Evolutionary conservation across 1,140 invertebrate genomes (phyloP).

Genomic region (Dinothrombium tinctorium): DNA sequence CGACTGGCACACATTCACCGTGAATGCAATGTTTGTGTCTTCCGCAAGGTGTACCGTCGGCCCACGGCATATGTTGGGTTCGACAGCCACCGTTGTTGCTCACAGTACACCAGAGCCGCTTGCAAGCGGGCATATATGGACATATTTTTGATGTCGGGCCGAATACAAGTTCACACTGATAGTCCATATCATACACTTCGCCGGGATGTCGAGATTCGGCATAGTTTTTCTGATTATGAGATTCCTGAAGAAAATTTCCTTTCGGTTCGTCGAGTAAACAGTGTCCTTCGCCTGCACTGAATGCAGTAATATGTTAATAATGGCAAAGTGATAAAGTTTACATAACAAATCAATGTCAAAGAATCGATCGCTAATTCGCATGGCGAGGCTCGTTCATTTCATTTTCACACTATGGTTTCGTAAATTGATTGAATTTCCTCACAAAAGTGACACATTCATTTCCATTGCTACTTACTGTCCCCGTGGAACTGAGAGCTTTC

Average conservation of each 20-base stretch:
- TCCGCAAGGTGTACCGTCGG: slow-evolving; percentile 60
- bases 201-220: no score
- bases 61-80: slow-evolving; percentile 70
- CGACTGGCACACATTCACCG: slow-evolving; percentile 42
- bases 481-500: no score
- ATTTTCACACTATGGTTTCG: no score
- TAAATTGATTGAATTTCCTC: no score
- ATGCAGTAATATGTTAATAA: no score
- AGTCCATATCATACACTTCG: slow-evolving; percentile 48
- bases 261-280: slow-evolving; percentile 38
- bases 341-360: background rate
- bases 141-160: slow-evolving; percentile 41
- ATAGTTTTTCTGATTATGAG: no score
- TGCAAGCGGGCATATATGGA: slow-evolving; percentile 43
- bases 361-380: background rate
- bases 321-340: no score
- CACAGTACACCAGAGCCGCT: slow-evolving; percentile 44
- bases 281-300: slow-evolving; percentile 34
- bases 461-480: no score
- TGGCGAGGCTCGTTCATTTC: no score
- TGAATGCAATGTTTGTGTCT: slow-evolving; percentile 61
- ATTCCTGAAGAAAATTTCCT: slow-evolving; percentile 23
- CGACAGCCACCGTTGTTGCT: slow-evolving; percentile 37
- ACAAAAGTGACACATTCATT: no score
- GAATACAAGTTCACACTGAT: slow-evolving; percentile 53